phyloP scores from a whole-genome alignment of 2,888 invertebrate genomes.

The Rhogogaster chlorosoma region DNA sequence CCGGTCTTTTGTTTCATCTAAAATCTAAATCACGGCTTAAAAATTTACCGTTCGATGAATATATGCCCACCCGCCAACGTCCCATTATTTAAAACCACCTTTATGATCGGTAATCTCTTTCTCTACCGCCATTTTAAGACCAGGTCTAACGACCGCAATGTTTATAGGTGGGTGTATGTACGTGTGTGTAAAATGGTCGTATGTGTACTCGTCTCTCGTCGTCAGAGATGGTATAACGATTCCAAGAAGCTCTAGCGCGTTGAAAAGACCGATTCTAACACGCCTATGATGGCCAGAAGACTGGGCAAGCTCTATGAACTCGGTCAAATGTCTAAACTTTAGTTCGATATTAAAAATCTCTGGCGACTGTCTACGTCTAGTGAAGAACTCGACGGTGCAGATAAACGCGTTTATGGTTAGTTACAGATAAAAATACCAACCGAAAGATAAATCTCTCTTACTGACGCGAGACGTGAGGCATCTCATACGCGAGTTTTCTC shows the following conservation, averaged over 20 bases:
- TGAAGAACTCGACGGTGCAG: too few relatives aligned
- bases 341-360: not conserved
- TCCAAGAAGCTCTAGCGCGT: not conserved
- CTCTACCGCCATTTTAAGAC: constrained; percentile 9
- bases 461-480: not conserved
- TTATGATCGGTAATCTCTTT: constrained; percentile 22
- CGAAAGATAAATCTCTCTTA: not conserved
- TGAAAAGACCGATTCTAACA: not conserved
- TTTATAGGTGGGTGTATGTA: not conserved
- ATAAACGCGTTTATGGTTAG: not conserved
- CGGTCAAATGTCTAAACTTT: not conserved
- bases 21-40: not conserved
- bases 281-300: not conserved
- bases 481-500: not conserved
- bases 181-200: not conserved
- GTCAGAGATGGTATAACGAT: not conserved
- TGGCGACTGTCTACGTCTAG: not conserved
- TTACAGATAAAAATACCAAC: not conserved
- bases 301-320: not conserved
- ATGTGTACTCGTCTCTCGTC: not conserved
- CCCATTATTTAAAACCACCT: not conserved
- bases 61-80: not conserved
- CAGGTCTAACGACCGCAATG: not conserved
- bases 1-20: not conserved
- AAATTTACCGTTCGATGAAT: constrained; percentile 20